These are phyloP conservation scores for Sciurus niger DNA, from an alignment of 2,113 vertebrate genomes.

Conservation along the genomic window DNA sequence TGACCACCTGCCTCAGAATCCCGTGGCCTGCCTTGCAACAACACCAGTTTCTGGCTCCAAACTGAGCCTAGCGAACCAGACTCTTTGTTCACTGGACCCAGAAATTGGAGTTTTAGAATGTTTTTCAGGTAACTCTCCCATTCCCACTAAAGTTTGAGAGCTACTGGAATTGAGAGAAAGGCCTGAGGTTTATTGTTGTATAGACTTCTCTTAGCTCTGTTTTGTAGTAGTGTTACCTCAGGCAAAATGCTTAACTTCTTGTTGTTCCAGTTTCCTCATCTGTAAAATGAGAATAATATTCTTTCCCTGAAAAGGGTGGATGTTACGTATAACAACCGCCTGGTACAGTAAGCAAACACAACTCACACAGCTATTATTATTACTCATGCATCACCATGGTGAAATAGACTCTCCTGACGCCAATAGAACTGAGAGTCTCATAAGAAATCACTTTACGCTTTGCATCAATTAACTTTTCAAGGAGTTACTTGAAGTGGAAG, in stretches of 20 bases:
- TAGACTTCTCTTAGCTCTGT: not conserved
- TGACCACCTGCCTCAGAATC: not conserved
- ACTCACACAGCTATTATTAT: not conserved
- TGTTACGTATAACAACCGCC: not conserved
- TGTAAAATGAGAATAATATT: not conserved
- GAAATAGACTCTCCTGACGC: not conserved
- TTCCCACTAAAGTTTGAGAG: not conserved
- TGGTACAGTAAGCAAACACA: not conserved
- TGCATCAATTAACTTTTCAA: slow-evolving; percentile 48
- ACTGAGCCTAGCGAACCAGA: not conserved
- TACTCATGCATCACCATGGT: not conserved
- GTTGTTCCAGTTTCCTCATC: not conserved
- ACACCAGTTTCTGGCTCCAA: not conserved
- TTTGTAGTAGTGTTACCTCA: not conserved
- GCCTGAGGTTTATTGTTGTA: not conserved
- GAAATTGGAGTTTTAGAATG: not conserved
- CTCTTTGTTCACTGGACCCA: not conserved
- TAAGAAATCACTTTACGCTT: not conserved
- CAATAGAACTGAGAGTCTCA: not conserved
- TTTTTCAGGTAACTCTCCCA: not conserved
- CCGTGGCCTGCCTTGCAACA: not conserved
- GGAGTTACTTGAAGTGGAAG: slow-evolving; percentile 5
- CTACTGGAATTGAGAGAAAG: not conserved
- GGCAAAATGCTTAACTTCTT: not conserved
- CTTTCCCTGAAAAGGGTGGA: slow-evolving; percentile 50